Evolutionary conservation across 23 tunicate species (phyloP).

Genomic region (Phallusia fumigata): DNA sequence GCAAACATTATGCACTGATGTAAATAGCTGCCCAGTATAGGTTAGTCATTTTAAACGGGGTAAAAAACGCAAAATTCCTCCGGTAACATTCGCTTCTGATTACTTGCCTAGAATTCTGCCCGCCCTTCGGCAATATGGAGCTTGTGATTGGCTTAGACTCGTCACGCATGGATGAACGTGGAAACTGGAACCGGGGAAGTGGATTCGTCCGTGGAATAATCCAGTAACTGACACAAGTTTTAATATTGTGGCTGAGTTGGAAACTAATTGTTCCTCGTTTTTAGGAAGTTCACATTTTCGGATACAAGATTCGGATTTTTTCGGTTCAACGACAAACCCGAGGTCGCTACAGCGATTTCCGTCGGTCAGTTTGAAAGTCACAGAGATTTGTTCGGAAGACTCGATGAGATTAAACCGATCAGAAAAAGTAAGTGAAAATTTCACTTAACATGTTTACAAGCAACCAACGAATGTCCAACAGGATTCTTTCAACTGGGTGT

Average conservation of each 20-base stretch:
- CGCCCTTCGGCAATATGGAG: slow-evolving; percentile 23
- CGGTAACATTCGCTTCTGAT: background rate
- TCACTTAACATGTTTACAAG: too few species aligned
- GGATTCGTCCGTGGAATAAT: background rate
- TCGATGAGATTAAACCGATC: background rate
- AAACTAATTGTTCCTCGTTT: background rate
- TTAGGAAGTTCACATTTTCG: slow-evolving; percentile 3
- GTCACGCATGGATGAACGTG: background rate
- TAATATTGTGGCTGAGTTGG: background rate
- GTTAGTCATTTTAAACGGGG: too few species aligned
- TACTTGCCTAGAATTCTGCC: background rate
- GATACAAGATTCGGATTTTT: slow-evolving; percentile 9
- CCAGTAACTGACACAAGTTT: background rate
- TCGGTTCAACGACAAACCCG: slow-evolving; percentile 16
- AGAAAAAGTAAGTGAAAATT: background rate
- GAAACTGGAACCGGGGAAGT: background rate
- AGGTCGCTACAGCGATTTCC: slow-evolving; percentile 15
- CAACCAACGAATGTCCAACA: too few species aligned
- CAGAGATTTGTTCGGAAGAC: background rate
- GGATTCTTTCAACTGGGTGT: too few species aligned
- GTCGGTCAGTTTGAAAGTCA: background rate
- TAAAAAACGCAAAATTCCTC: background rate
- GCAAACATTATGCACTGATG: too few species aligned
- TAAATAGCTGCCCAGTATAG: too few species aligned
- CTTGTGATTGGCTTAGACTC: slow-evolving; percentile 16